Evolutionary conservation across 2,113 vertebrate species (phyloP), one percentile per base, ranked within the genome.

Genomic region (Sceloporus tristichus): DNA sequence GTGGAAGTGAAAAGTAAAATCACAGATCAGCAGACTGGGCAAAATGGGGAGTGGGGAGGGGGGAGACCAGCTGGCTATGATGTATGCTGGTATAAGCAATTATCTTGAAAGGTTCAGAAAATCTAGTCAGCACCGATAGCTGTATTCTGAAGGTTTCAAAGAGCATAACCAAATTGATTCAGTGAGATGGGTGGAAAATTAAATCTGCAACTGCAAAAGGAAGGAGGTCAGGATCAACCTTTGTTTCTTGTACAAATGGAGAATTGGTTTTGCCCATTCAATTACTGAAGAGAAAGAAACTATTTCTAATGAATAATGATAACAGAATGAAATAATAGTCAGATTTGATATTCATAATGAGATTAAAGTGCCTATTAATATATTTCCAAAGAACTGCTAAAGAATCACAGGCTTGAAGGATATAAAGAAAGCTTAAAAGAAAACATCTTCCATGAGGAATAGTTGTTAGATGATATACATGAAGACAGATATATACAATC

Each of bases 1-100:
- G 38, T n/a, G 34, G 70, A 81, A 81, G 54, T 42, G 53, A 62
- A 87, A 87, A 81, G 79, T 81, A 81, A 81, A 81, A 87, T 42
- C 79, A 87, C n/a, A 80, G 34, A 80, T 87, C 82, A 75, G 27
- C 16, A 81, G 77, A 73, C 34, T 23, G 38, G 29, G 27, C 71
- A 74, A 62, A 59, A 77, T n/a, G 29, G 16, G 40, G 66, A 18
- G 34, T 40, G 6, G 34, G 5, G n/a, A 9, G 82, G 9, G 48
- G 11, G 42, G 21, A 25, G 25, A 56, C 27, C 21, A 56, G 16
- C 40, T 21, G 23, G 38, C 53, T 38, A 53, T 27, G n/a, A 40
- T 75, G n/a, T n/a, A 29, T 75, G 70, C 70, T 71, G 40, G 70
- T 84, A 84, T 74, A 85, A 75, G n/a, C 83, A 85, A 85, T 59